Evolutionary conservation across 2,113 vertebrate species (phyloP), one percentile per base, ranked within the genome.

Genomic region (Silurus meridionalis): DNA sequence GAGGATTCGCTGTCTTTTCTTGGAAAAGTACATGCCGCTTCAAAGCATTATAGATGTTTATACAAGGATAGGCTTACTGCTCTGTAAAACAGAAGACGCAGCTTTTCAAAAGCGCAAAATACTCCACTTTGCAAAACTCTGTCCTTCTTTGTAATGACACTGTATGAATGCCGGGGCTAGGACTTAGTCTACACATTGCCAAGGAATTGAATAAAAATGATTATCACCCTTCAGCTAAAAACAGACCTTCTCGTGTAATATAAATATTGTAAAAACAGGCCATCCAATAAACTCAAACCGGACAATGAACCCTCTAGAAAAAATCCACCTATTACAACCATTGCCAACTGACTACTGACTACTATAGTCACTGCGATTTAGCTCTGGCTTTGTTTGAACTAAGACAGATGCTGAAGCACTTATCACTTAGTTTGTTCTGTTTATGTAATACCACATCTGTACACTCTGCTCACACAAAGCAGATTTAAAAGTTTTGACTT

Each of bases 1-100:
- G 80, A 75, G 83, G 83, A 85, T 85, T 89, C 81, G 63, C 64
- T 85, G 60, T 79, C 83, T 80, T 85, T 87, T 85, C 78, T 89
- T 64, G 61, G 80, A 80, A 84, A 72, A 80, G n/a, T 78, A 85
- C 66, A 74, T 60, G 4, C 5, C 14, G 50, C 86, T 85, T 87
- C 86, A 87, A 89, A 89, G 86, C 52, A 46, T 19, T 63, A 64
- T 82, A 61, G 14, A 83, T 87, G 60, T 87, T 89, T 82, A 78
- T 82, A 80, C 37, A 61, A 81, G 82, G 83, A 48, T 25, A 15
- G 46, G 85, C 78, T 82, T 89, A 85, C 71, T 61, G n/a, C 64
- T 85, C 37, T 61, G n/a, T 58, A 6, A 23, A 74, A 23, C 80
- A 60, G 23, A 78, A 85, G 46, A 78, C n/a, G 15, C 17, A 46